Percentiles rank a stretch among this genome's conserved stretches.
phyloP scores from a whole-genome alignment of 2,797 vertebrate genomes.

The Pteronotus mesoamericanus region DNA sequence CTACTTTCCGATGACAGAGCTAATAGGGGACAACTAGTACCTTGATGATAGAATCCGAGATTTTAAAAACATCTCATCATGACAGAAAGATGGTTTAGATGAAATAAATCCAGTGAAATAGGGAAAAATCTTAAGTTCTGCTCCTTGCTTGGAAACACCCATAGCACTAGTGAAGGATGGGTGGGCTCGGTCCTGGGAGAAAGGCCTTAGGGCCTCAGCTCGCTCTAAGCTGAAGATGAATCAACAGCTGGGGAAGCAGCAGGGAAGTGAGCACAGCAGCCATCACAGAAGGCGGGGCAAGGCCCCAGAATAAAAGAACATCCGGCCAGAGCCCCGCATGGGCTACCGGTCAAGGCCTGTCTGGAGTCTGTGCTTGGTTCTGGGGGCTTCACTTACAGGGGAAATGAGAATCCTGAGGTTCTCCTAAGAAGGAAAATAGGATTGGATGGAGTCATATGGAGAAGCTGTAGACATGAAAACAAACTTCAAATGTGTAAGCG shows the following conservation, averaged over 20 bases:
- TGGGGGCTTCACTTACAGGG: background rate
- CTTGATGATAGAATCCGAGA: background rate
- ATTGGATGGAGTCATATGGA: background rate
- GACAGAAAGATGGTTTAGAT: background rate
- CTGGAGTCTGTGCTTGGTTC: background rate
- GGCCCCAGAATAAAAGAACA: background rate
- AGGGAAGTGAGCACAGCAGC: background rate
- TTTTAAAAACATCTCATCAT: background rate
- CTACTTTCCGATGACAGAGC: background rate
- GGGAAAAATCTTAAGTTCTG: background rate
- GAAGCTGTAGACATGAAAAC: background rate
- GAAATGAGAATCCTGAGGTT: background rate
- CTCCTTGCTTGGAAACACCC: background rate
- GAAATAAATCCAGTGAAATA: background rate
- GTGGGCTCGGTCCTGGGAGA: background rate
- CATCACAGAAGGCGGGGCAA: background rate
- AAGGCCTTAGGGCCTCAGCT: background rate
- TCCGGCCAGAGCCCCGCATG: accelerated
- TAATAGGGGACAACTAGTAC: background rate
- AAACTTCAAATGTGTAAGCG: background rate
- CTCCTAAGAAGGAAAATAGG: background rate
- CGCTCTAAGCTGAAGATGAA: background rate
- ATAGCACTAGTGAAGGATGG: no score
- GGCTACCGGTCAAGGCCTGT: background rate
- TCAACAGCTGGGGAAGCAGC: background rate